Evolutionary conservation across 2,113 vertebrate species (phyloP).

Genomic region (Cheirogaleus medius): DNA sequence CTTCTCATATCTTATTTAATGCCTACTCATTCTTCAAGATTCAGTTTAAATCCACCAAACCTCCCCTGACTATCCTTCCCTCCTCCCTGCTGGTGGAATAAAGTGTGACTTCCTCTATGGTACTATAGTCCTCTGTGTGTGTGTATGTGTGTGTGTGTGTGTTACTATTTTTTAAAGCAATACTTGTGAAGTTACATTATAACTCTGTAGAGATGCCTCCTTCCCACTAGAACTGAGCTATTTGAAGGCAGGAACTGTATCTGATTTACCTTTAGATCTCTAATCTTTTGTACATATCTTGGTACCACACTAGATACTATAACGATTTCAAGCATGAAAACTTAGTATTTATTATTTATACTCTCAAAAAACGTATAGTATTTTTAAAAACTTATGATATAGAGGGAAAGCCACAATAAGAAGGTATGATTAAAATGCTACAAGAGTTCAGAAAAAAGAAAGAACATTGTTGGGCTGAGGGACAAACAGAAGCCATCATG

Average conservation of each 20-base stretch:
- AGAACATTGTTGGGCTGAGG: not conserved
- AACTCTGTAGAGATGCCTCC: not conserved
- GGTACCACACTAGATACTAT: not conserved
- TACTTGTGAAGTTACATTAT: not conserved
- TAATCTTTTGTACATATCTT: not conserved
- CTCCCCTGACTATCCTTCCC: not conserved
- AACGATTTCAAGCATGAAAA: constrained; percentile 7
- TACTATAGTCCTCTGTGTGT: not conserved
- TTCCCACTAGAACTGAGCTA: not conserved
- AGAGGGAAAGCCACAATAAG: not conserved
- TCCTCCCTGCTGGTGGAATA: not conserved
- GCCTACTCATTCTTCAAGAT: constrained; percentile 42
- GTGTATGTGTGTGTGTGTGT: not conserved
- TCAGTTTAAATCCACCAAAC: constrained; percentile 26
- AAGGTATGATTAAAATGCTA: not conserved
- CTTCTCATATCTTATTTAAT: constrained; percentile 45
- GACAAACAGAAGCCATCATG: not conserved
- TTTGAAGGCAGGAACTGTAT: not conserved
- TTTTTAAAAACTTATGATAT: not conserved
- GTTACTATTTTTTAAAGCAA: not conserved
- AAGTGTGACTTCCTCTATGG: not conserved
- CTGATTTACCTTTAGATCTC: constrained; percentile 32
- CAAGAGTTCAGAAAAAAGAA: not conserved
- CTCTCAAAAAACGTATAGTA: not conserved
- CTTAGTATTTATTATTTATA: constrained; percentile 16